Evolutionary conservation across 2,888 invertebrate genomes (phyloP).

Genomic region (Trisateles emortualis): DNA sequence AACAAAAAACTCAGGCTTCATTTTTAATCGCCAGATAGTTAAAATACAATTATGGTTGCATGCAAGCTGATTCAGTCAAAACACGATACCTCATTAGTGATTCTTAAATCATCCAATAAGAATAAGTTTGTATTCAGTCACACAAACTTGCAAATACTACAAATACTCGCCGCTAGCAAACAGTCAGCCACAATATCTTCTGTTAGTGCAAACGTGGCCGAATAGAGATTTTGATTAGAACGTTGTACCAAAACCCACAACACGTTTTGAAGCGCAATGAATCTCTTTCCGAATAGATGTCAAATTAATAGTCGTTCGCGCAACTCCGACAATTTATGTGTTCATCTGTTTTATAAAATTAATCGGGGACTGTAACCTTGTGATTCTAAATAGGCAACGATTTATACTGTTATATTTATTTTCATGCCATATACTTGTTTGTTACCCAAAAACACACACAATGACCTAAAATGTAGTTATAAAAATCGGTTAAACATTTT

Average conservation of each 20-base stretch:
- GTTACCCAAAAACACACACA: neutral
- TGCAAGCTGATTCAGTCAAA: no score
- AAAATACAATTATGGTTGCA: no score
- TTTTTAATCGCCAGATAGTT: no score
- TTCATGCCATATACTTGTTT: conserved; percentile 12
- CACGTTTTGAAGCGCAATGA: conserved; percentile 19
- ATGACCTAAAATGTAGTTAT: no score
- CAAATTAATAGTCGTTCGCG: conserved; percentile 32
- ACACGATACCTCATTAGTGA: no score
- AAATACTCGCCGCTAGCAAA: no score
- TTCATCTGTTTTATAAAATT: conserved; percentile 24
- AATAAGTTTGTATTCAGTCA: no score
- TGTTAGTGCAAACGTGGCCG: conserved; percentile 16
- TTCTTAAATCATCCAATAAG: no score
- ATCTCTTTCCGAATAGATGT: conserved; percentile 21
- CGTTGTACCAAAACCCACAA: neutral
- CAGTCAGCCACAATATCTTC: neutral
- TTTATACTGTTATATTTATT: conserved; percentile 17
- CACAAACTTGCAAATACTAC: no score
- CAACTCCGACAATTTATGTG: conserved; percentile 28
- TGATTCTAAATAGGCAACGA: conserved; percentile 14
- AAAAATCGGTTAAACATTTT: neutral
- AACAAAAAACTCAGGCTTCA: no score
- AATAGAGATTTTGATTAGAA: conserved; percentile 7
- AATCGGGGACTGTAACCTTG: conserved; percentile 20